Conservation (phyloP, 2,113 vertebrate species). For the Cheilinus undulatus region DNA sequence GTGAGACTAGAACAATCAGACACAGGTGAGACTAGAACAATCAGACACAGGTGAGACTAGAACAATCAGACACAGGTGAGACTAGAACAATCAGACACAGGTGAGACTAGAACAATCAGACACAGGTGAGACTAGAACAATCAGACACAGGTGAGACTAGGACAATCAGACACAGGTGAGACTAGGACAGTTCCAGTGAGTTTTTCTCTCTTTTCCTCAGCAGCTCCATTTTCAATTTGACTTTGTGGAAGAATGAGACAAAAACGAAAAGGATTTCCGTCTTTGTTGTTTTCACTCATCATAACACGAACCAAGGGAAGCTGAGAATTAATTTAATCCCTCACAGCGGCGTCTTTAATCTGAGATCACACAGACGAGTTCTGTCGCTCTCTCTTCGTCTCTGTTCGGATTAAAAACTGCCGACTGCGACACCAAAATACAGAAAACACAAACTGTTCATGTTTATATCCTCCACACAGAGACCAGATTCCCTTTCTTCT, state of each 20-base stretch:
- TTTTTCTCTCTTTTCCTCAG: not conserved
- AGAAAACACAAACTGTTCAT: not conserved
- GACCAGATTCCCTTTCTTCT: not conserved
- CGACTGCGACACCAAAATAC: not conserved
- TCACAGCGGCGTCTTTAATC: constrained; percentile 25
- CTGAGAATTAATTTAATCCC: constrained; percentile 6
- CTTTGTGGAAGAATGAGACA: not conserved
- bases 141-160: no score
- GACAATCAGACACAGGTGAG: no score
- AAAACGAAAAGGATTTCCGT: no score
- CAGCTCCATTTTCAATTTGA: constrained; percentile 2
- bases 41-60: no score
- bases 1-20: no score
- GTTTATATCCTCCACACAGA: not conserved
- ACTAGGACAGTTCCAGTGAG: no score
- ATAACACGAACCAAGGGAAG: not conserved
- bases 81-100: no score
- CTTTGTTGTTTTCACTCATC: not conserved
- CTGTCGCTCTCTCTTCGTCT: not conserved
- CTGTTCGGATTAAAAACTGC: constrained; percentile 5
- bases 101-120: no score
- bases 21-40: no score
- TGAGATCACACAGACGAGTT: constrained; percentile 10
- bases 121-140: no score
- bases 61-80: no score